phyloP scores from a whole-genome alignment of 2,797 vertebrate genomes.

The Buceros bicornis region DNA sequence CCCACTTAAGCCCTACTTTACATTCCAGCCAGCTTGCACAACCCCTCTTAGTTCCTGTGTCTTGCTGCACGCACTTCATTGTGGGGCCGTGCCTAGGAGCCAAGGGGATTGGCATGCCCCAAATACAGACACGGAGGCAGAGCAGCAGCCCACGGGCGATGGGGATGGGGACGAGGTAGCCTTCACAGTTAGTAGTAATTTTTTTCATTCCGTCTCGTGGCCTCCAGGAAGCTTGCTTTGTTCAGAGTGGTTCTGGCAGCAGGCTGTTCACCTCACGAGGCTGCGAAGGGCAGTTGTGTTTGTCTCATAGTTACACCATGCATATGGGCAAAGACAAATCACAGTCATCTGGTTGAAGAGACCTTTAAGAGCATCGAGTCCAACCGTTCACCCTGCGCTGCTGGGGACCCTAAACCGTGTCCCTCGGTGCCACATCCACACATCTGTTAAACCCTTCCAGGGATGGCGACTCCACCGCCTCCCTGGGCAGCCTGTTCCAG shows the following conservation, averaged over 20 bases:
- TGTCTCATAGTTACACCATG: not conserved
- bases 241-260: not conserved
- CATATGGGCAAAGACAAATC: not conserved
- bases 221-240: not conserved
- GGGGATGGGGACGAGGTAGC: not conserved
- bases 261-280: not conserved
- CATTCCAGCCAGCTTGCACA: constrained; percentile 33
- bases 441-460: too few relatives aligned
- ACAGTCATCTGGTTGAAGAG: too few relatives aligned
- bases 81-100: fast-evolving
- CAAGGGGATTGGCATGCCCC: not conserved
- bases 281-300: not conserved
- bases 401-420: too few relatives aligned
- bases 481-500: too few relatives aligned
- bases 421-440: too few relatives aligned
- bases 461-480: too few relatives aligned
- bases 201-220: not conserved
- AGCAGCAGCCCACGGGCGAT: not conserved
- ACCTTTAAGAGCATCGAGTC: too few relatives aligned
- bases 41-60: not conserved
- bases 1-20: constrained; percentile 60
- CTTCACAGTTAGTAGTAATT: not conserved
- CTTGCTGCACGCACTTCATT: constrained; percentile 17
- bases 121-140: not conserved
- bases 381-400: too few relatives aligned